Conservation (phyloP, 2,888 invertebrate genomes). For the Biston betularia region DNA sequence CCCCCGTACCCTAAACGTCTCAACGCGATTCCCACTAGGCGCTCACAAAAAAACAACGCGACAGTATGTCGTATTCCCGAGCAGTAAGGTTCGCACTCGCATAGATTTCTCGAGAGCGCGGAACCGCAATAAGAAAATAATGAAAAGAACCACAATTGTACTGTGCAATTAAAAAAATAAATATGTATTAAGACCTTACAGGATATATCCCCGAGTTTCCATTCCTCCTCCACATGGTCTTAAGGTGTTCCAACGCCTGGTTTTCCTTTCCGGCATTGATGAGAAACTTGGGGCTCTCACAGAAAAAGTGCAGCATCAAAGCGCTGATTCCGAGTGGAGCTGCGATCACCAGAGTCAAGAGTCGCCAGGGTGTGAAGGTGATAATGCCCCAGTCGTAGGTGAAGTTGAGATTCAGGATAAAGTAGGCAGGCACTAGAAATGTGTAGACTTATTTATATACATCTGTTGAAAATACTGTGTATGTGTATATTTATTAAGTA, state of each 20-base stretch:
- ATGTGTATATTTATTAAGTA: too few relatives aligned
- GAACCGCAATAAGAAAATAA: too few relatives aligned
- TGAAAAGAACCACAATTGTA: too few relatives aligned
- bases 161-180: too few relatives aligned
- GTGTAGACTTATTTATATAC: neutral
- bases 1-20: too few relatives aligned
- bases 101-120: too few relatives aligned
- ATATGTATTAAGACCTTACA: conserved; percentile 40
- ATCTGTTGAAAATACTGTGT: too few relatives aligned
- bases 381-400: conserved; percentile 50
- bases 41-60: too few relatives aligned
- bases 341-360: conserved; percentile 63
- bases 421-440: conserved; percentile 52
- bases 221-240: conserved; percentile 83
- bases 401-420: conserved; percentile 51
- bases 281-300: conserved; percentile 91
- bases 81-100: too few relatives aligned
- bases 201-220: conserved; percentile 56
- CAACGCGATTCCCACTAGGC: too few relatives aligned
- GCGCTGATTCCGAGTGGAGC: conserved; percentile 86
- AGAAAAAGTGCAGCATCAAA: conserved; percentile 79
- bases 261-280: conserved; percentile 85
- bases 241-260: conserved; percentile 85
- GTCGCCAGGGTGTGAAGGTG: conserved; percentile 58
- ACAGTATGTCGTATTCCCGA: too few relatives aligned